Conservation (phyloP, 2,797 vertebrate species). For the Pantherophis alleghaniensis region DNA sequence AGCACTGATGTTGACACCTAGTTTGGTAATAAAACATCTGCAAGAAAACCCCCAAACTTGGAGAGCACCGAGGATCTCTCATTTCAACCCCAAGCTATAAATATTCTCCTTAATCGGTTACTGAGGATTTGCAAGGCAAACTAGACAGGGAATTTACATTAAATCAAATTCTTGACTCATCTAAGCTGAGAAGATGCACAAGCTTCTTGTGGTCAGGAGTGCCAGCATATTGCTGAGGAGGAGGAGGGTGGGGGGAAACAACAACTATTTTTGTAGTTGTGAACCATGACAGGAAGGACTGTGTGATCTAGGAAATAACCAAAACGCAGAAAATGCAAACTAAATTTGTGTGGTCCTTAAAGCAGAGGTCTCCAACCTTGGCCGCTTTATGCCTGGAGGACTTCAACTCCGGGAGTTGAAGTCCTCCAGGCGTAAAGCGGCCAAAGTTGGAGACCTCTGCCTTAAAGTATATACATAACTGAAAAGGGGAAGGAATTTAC, state of each 20-base stretch:
- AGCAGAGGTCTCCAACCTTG: too few relatives aligned
- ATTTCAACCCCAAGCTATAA: background rate
- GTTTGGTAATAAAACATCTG: background rate
- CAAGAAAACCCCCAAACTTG: background rate
- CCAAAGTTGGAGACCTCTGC: too few relatives aligned
- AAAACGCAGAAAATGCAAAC: too few relatives aligned
- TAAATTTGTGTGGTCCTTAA: background rate
- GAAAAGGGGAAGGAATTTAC: slow-evolving; percentile 65
- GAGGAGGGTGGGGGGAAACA: background rate
- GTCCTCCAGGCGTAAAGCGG: too few relatives aligned
- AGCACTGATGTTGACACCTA: background rate
- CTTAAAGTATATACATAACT: background rate
- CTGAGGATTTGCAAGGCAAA: too few relatives aligned
- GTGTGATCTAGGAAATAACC: background rate
- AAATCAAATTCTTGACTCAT: background rate
- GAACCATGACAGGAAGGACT: background rate
- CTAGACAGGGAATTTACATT: background rate
- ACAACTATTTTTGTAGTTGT: background rate
- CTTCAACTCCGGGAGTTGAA: too few relatives aligned
- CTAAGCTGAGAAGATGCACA: background rate
- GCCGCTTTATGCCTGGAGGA: too few relatives aligned
- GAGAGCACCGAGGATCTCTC: background rate
- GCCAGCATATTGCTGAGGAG: background rate
- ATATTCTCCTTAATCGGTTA: background rate
- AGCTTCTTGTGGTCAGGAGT: background rate